phyloP scores from a whole-genome alignment of 2,888 invertebrate genomes.

The Epistrophella euchroma region DNA sequence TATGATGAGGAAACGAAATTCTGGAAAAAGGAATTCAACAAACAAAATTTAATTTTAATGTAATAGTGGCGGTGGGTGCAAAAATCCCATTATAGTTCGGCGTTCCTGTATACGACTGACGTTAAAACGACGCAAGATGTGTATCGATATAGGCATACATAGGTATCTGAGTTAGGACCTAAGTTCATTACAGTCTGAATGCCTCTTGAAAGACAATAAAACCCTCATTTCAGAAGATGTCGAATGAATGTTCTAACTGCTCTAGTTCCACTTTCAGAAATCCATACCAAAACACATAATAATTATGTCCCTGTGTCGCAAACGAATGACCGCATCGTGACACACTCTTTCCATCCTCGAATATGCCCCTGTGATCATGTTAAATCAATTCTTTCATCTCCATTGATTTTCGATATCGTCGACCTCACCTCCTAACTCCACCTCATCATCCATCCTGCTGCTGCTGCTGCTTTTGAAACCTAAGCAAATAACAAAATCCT shows the following conservation, averaged over 20 bases:
- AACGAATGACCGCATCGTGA: constrained; percentile 62
- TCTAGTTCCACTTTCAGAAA: not conserved
- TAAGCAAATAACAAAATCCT: constrained; percentile 54
- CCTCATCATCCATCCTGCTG: not conserved
- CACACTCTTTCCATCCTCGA: constrained; percentile 52
- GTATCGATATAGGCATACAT: no score
- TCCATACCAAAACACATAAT: not conserved
- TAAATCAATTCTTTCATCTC: constrained; percentile 56
- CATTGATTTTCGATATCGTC: constrained; percentile 54
- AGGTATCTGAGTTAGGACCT: no score
- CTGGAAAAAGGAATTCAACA: not conserved
- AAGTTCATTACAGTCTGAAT: no score
- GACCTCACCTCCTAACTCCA: not conserved
- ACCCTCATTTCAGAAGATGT: no score
- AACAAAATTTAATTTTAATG: no score
- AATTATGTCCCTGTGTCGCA: constrained; percentile 14
- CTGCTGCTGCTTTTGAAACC: not conserved
- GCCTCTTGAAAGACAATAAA: no score
- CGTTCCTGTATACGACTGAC: no score
- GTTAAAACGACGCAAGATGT: no score
- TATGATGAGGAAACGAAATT: not conserved
- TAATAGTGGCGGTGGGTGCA: no score
- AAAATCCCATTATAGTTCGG: no score
- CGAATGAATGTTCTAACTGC: not conserved
- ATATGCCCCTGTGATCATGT: constrained; percentile 51